Conservation (phyloP, 2,113 vertebrate genomes). For the Phoenicopterus ruber region DNA sequence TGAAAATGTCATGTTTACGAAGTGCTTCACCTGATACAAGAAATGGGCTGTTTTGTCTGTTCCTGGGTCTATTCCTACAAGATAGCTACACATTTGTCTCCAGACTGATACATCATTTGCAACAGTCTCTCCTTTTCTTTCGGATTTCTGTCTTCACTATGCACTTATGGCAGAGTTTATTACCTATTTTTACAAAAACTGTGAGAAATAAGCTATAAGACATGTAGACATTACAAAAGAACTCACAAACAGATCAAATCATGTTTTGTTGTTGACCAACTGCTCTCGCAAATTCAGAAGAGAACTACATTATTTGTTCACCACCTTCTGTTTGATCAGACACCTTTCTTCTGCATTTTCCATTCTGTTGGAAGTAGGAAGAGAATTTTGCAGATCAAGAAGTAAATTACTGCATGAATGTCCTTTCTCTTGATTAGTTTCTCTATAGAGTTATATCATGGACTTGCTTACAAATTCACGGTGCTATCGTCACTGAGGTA, state of each 20-base stretch:
- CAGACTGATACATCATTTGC: not conserved
- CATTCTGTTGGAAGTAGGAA: not conserved
- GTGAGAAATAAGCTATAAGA: not conserved
- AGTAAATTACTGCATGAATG: not conserved
- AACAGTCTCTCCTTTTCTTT: not conserved
- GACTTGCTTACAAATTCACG: not conserved
- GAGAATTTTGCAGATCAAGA: slow-evolving; percentile 15
- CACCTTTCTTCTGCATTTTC: not conserved
- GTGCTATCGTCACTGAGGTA: not conserved
- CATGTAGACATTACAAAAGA: not conserved
- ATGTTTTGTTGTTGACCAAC: not conserved
- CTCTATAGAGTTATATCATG: not conserved
- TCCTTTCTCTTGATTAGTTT: slow-evolving; percentile 29
- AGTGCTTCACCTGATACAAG: not conserved
- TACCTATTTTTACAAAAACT: not conserved
- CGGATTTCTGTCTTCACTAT: not conserved
- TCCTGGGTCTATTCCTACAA: not conserved
- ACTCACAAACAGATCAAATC: not conserved
- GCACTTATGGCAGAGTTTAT: not conserved
- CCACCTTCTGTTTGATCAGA: not conserved
- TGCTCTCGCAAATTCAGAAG: not conserved
- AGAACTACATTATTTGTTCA: not conserved
- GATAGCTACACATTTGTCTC: not conserved
- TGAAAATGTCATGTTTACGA: not conserved
- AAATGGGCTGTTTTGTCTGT: not conserved